Conservation (phyloP, 2,888 invertebrate species). For the Eupithecia insigniata region DNA sequence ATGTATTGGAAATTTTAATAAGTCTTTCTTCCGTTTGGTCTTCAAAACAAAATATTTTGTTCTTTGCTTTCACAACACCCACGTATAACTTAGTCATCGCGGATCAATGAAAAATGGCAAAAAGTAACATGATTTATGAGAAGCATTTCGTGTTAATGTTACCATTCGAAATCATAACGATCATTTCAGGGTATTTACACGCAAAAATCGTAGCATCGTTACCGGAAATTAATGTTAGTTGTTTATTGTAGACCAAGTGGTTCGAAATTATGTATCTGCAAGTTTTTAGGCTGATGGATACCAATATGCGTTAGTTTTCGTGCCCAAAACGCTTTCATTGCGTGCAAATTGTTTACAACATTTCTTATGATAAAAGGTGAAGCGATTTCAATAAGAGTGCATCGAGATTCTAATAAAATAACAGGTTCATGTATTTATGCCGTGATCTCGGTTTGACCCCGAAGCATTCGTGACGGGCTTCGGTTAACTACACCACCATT, state of each 20-base stretch:
- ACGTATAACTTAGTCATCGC: constrained; percentile 62
- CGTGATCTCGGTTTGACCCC: constrained; percentile 63
- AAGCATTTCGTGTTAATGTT: constrained; percentile 45
- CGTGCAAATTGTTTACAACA: constrained; percentile 4
- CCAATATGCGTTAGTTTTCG: not conserved
- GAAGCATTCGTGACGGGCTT: constrained; percentile 68
- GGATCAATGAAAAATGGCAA: constrained; percentile 58
- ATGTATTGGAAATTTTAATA: too few species aligned
- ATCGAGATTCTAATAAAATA: constrained; percentile 51
- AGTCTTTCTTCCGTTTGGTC: too few species aligned
- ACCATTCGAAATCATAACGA: constrained; percentile 34
- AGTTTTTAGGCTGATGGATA: not conserved
- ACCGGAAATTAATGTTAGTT: constrained; percentile 15
- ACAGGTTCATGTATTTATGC: constrained; percentile 64
- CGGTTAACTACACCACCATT: constrained; percentile 54
- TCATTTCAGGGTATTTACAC: constrained; percentile 33
- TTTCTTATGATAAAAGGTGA: constrained; percentile 23
- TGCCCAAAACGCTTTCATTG: not conserved
- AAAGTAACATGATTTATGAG: constrained; percentile 60
- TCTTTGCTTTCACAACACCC: constrained; percentile 56
- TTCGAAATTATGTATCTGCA: not conserved
- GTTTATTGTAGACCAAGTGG: not conserved
- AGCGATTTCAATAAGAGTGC: constrained; percentile 41
- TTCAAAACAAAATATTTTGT: too few species aligned
- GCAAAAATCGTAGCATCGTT: constrained; percentile 32